Evolutionary conservation across 23 tunicate species (phyloP).

Genomic region (Pegea sp.): DNA sequence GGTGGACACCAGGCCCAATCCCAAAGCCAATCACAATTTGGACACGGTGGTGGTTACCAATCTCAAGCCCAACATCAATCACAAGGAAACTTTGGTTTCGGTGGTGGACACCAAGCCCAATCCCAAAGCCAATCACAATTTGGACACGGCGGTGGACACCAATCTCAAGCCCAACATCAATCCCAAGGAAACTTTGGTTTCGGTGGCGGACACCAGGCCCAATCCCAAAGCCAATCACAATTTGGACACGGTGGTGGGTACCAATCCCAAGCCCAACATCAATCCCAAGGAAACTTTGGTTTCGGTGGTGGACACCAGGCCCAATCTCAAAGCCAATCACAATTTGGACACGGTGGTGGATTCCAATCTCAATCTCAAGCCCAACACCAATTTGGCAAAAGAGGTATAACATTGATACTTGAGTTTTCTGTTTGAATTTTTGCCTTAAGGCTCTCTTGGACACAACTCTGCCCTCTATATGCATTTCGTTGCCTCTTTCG

Average conservation of each 20-base stretch:
- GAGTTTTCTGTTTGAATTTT: not conserved
- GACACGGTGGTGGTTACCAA: not conserved
- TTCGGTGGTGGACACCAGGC: not conserved
- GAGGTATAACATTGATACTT: not conserved
- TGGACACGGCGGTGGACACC: not conserved
- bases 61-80: not conserved
- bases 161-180: not conserved
- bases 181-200: conserved; percentile 1
- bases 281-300: not conserved
- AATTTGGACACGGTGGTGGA: not conserved
- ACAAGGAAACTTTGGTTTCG: not conserved
- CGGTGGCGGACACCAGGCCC: not conserved
- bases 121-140: not conserved
- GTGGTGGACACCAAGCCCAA: conserved; percentile 1
- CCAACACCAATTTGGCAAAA: conserved; percentile 4
- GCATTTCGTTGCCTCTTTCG: no score
- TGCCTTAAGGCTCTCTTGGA: not conserved
- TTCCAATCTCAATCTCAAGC: conserved; percentile 5
- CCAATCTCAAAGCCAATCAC: not conserved
- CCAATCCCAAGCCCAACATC: not conserved
- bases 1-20: not conserved
- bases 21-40: not conserved
- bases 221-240: not conserved
- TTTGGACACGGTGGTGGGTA: not conserved
- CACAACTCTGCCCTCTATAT: no score